Conservation (phyloP, 2,888 invertebrate species). For the Cryptocephalus primarius region DNA sequence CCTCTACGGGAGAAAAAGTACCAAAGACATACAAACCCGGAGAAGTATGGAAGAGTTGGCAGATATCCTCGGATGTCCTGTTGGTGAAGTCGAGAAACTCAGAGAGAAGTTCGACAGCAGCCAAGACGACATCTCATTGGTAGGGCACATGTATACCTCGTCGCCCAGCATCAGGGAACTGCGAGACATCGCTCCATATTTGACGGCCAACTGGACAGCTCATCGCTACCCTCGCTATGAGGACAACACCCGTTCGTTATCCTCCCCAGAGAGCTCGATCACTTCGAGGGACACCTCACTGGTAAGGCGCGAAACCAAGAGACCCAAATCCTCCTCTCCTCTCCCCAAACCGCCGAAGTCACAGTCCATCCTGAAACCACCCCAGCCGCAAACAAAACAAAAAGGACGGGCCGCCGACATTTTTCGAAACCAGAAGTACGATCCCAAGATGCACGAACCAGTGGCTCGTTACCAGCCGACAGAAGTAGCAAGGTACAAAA, state of each 20-base stretch:
- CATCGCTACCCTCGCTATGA: constrained; percentile 62
- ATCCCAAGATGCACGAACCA: constrained; percentile 65
- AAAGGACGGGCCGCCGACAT: constrained; percentile 31
- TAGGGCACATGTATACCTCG: constrained; percentile 71
- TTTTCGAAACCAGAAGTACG: constrained; percentile 55
- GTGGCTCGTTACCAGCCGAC: constrained; percentile 63
- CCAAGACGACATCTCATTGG: constrained; percentile 43
- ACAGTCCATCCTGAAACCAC: constrained; percentile 34
- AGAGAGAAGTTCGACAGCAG: constrained; percentile 61
- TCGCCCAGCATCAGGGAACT: constrained; percentile 69
- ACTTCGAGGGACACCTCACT: constrained; percentile 26
- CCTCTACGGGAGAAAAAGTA: constrained; percentile 31
- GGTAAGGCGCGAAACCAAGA: constrained; percentile 34
- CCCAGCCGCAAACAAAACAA: constrained; percentile 11
- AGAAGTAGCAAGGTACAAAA: constrained; percentile 32
- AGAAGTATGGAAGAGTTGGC: constrained; percentile 31
- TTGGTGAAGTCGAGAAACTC: constrained; percentile 62
- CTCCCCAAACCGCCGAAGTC: constrained; percentile 35
- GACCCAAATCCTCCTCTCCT: constrained; percentile 41
- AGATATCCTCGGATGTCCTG: constrained; percentile 35
- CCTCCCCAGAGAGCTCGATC: constrained; percentile 37
- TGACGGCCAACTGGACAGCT: constrained; percentile 71
- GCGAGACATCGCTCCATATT: constrained; percentile 65
- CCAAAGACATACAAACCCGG: constrained; percentile 14
- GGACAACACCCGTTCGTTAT: constrained; percentile 56